A percentile compares a stretch with the other conserved stretches of the same genome.
phyloP scores from a whole-genome alignment of 2,797 vertebrate genomes.

The Anisognathus igniventris region DNA sequence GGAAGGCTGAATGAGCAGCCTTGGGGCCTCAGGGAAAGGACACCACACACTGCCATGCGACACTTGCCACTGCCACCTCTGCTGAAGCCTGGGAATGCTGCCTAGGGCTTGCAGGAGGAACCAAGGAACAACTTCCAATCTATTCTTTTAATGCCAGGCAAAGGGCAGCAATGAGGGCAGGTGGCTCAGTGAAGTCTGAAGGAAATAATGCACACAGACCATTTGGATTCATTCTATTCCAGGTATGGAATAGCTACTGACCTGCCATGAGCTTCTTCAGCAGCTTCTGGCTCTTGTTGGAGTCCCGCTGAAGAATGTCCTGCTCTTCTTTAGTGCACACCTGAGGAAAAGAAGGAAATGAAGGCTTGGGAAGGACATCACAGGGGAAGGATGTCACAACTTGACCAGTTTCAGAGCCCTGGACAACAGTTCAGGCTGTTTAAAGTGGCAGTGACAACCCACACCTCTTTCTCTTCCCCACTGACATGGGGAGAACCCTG shows the following conservation, averaged over 20 bases:
- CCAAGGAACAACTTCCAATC: background rate
- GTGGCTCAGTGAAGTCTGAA: background rate
- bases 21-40: background rate
- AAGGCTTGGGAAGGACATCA: background rate
- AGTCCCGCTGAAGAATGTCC: constrained; percentile 92
- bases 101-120: background rate
- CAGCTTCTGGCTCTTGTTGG: constrained; percentile 97
- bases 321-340: constrained; percentile 95
- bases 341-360: constrained; percentile 60
- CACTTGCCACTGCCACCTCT: background rate
- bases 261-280: constrained; percentile 94
- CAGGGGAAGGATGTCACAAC: background rate
- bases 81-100: background rate
- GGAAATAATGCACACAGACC: background rate
- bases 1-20: background rate
- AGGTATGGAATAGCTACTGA: constrained; percentile 43
- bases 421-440: background rate
- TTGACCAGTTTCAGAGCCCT: background rate
- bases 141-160: background rate
- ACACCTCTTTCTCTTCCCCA: background rate
- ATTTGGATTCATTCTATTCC: background rate
- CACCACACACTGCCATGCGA: background rate
- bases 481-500: fast-evolving
- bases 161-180: fast-evolving
- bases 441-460: background rate